Evolutionary conservation across 2,888 invertebrate species (phyloP).

Genomic region (Belgica antarctica): DNA sequence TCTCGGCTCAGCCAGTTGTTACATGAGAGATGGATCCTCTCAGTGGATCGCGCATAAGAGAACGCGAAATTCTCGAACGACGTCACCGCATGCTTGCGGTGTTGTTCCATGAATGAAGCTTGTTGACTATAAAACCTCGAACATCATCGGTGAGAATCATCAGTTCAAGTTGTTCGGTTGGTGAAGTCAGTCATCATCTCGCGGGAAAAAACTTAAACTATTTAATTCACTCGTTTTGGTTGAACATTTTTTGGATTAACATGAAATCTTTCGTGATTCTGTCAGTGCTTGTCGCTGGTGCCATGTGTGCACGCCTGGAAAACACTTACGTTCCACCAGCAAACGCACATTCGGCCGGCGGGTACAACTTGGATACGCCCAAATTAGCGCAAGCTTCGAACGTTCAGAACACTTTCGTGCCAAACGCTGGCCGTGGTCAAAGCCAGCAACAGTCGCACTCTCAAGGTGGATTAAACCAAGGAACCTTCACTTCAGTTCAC

Average conservation of each 20-base stretch:
- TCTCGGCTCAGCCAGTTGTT: not conserved
- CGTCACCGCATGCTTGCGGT: slow-evolving; percentile 20
- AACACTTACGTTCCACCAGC: slow-evolving; percentile 38
- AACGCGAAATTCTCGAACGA: slow-evolving; percentile 30
- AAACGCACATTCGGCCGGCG: slow-evolving; percentile 37
- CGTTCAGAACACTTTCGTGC: not conserved
- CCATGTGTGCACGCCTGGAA: slow-evolving; percentile 34
- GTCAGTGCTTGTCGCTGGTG: slow-evolving; percentile 25
- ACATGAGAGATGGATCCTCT: slow-evolving; percentile 42
- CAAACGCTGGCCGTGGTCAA: slow-evolving; percentile 18
- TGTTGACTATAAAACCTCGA: slow-evolving; percentile 40
- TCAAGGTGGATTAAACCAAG: slow-evolving; percentile 30
- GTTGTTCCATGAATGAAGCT: slow-evolving; percentile 26
- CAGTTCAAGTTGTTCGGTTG: slow-evolving; percentile 38
- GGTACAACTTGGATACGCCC: slow-evolving; percentile 26
- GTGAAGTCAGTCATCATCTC: slow-evolving; percentile 38
- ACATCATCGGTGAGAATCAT: slow-evolving; percentile 42
- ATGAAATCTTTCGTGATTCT: slow-evolving; percentile 36
- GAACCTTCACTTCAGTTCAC: slow-evolving; percentile 32
- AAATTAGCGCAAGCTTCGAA: slow-evolving; percentile 37
- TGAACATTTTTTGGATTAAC: slow-evolving; percentile 11
- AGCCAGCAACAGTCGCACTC: slow-evolving; percentile 21
- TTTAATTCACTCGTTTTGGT: not conserved
- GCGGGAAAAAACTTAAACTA: not conserved
- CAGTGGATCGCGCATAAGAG: slow-evolving; percentile 17